Base-by-base conservation (phyloP, 2,888 invertebrate species). In the Chloroclysta siterata region DNA sequence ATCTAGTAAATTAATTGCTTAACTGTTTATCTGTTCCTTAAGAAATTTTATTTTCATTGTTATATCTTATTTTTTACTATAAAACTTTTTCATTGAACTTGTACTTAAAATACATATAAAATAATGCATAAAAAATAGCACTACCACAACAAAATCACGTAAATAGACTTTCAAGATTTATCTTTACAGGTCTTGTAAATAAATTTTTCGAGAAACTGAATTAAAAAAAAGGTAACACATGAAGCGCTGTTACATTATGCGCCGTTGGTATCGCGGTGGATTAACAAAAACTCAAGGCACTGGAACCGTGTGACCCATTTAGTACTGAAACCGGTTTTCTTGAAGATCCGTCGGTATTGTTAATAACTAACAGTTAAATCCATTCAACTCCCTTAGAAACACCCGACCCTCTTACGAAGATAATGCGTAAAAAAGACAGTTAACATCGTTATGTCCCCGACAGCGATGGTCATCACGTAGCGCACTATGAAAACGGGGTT, bases 221-320 rank as follows among this genome's bases (percentile, higher is more conserved):
- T 39, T 47, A 50, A 61, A 41, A 63, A 68, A n/a, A 47, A 17
- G 46, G 22, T 60, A 65, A 60, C 61, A 66, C 54, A 60, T 61
- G 63, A 66, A 59, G 60, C 66, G 48, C 57, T 62, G 53, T 51
- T 60, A 56, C 60, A 66, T 67, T 71, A 74, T 74, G 70, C 50
- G 75, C 72, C 75, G 78, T 75, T 78, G 72, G 72, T 76, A 75
- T 82, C 81, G 83, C 83, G 80, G 82, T 82, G 76, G 78, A 78
- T 80, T 78, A 77, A 86, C 84, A 89, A 89, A 87, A 88, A 88
- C 82, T 82, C 82, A 79, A 83, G 88, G 85, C 85, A 84, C 82
- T 85, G 85, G 82, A 88, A 91, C 91, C 92, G 93, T 93, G 93
- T 91, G 92, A 93, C 92, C 93, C 92, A 92, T 93, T 92, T 91